These are phyloP conservation scores for Eustalomyia histrio DNA, from an alignment of 2,888 invertebrate species.

Conservation along the genomic window DNA sequence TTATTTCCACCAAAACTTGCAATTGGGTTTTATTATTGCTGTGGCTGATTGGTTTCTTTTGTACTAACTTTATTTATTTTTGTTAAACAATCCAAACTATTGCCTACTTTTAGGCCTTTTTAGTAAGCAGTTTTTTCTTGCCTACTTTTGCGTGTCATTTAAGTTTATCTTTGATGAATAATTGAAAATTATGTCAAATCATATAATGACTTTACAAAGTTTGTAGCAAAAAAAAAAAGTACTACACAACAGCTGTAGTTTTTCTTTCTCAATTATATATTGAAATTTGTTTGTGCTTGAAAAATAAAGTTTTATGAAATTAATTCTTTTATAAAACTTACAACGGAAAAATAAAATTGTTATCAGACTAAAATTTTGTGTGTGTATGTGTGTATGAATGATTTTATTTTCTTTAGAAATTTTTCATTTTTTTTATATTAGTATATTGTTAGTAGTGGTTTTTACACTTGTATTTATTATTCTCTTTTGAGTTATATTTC, in stretches of 20 bases:
- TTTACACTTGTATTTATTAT: conserved; percentile 63
- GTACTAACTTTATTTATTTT: no score
- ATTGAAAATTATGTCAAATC: not conserved
- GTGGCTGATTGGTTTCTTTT: no score
- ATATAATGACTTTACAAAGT: not conserved
- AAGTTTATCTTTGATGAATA: not conserved
- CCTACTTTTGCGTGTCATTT: not conserved
- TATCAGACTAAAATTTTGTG: conserved; percentile 42
- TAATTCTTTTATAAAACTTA: conserved; percentile 31
- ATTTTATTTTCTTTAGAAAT: conserved; percentile 20
- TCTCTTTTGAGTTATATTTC: conserved; percentile 64
- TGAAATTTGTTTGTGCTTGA: not conserved
- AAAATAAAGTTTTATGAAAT: conserved; percentile 36
- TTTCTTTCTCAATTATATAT: not conserved
- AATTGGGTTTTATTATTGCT: no score
- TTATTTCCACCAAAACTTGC: no score
- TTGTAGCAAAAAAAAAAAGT: not conserved
- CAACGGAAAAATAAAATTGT: conserved; percentile 51
- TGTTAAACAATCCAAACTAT: no score
- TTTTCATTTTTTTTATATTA: not conserved
- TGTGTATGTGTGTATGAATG: conserved; percentile 12
- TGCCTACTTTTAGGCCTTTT: not conserved
- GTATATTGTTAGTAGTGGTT: conserved; percentile 54
- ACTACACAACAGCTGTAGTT: not conserved
- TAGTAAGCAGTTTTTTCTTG: not conserved